Conservation (phyloP, 2,888 invertebrate species). For the Geotrupes spiniger region DNA sequence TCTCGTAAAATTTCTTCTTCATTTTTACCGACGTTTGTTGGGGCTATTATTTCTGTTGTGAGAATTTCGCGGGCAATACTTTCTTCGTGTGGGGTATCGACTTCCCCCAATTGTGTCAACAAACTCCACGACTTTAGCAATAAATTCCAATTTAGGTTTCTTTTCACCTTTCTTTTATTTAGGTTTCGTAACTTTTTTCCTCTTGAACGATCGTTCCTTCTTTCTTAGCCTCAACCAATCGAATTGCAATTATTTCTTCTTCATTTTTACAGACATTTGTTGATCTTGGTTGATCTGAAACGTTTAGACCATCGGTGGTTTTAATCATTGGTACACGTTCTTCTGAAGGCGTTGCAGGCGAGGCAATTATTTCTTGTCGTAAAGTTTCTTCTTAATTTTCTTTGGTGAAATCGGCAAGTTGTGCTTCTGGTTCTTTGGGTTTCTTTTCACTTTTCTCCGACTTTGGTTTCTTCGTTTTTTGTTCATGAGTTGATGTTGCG, state of each 20-base stretch:
- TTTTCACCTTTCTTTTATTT: background rate
- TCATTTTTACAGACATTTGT: background rate
- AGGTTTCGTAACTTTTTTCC: constrained; percentile 1
- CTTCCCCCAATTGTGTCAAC: too few relatives aligned
- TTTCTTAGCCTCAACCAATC: background rate
- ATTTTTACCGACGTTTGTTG: too few relatives aligned
- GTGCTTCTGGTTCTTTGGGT: too few relatives aligned
- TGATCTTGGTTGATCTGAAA: background rate
- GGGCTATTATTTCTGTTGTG: background rate
- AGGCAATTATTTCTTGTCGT: too few relatives aligned
- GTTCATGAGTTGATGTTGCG: too few relatives aligned
- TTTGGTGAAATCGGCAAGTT: too few relatives aligned
- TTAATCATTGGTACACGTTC: background rate
- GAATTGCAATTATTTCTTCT: background rate
- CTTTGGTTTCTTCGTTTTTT: too few relatives aligned
- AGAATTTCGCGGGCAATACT: background rate
- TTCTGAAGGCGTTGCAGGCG: background rate
- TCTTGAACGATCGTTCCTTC: too few relatives aligned
- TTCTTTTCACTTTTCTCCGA: too few relatives aligned
- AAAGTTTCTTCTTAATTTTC: background rate
- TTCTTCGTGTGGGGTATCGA: background rate
- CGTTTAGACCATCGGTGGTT: too few relatives aligned
- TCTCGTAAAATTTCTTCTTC: too few relatives aligned
- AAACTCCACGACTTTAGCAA: too few relatives aligned
- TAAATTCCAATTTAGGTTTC: background rate